phyloP scores from a whole-genome alignment of 2,888 invertebrate species.

The Neoitamus cyanurus region DNA sequence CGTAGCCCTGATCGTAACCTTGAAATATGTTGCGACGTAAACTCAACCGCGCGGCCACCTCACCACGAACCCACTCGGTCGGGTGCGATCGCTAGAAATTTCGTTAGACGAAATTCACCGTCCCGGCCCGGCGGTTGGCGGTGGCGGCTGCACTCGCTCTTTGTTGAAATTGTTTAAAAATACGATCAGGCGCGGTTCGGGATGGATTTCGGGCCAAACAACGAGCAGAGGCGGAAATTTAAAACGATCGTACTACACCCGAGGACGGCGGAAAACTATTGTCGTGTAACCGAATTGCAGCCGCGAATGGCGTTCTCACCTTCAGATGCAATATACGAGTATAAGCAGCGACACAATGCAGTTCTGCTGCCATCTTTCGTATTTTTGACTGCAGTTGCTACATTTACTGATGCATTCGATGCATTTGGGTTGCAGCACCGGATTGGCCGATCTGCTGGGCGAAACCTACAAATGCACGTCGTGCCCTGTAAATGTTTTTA shows the following conservation, averaged over 20 bases:
- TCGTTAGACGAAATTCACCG: background rate
- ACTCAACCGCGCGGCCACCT: background rate
- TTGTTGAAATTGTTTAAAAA: background rate
- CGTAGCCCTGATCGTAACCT: slow-evolving; percentile 45
- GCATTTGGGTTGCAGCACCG: slow-evolving; percentile 4
- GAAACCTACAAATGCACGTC: slow-evolving; percentile 17
- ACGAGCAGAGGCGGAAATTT: background rate
- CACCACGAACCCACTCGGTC: background rate
- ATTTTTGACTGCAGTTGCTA: background rate
- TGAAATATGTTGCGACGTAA: slow-evolving; percentile 11
- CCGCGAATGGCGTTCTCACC: background rate
- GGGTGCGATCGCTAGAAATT: background rate
- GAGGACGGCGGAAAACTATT: background rate
- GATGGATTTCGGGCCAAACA: background rate
- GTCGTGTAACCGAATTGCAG: background rate
- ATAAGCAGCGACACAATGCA: slow-evolving; percentile 17
- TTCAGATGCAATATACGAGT: too few species aligned
- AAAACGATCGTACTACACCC: background rate
- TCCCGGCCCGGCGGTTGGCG: background rate
- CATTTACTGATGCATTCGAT: background rate
- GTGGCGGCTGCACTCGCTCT: background rate
- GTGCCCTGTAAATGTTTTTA: background rate
- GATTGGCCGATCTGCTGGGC: background rate
- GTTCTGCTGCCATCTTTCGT: slow-evolving; percentile 27
- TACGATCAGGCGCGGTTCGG: background rate